Conservation (phyloP, 2,797 vertebrate genomes). For the Lepus oiostolus region DNA sequence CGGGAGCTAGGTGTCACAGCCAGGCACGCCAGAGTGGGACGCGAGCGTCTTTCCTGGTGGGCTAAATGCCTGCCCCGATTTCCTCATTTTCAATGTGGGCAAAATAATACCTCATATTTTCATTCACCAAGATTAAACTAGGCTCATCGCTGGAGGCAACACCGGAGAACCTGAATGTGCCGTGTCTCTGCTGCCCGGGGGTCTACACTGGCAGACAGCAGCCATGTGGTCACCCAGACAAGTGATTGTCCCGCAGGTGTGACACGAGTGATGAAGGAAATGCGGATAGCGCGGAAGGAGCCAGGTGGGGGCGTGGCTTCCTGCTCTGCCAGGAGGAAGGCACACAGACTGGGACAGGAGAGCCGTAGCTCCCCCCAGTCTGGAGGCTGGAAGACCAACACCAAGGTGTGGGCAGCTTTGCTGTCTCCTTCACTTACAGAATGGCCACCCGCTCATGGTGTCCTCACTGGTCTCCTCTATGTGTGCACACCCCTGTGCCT, state of each 20-base stretch:
- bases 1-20: too few relatives aligned
- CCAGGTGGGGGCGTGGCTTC: neutral
- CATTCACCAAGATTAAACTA: neutral
- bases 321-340: neutral
- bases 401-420: neutral
- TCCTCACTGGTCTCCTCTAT: neutral
- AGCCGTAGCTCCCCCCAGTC: neutral
- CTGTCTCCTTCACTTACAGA: neutral
- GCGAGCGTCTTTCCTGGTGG: too few relatives aligned
- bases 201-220: neutral
- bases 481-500: neutral
- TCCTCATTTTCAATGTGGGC: neutral
- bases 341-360: neutral
- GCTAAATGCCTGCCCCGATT: neutral
- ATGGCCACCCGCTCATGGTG: neutral
- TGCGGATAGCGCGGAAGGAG: neutral
- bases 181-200: neutral
- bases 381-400: neutral
- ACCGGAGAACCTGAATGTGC: neutral
- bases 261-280: neutral
- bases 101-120: neutral
- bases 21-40: too few relatives aligned
- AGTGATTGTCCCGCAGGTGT: neutral
- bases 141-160: too few relatives aligned
- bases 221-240: neutral